Percentiles rank a stretch among this genome's conserved stretches.
Evolutionary conservation across 2,113 vertebrate species (phyloP).

Genomic region (Sorex fumeus): DNA sequence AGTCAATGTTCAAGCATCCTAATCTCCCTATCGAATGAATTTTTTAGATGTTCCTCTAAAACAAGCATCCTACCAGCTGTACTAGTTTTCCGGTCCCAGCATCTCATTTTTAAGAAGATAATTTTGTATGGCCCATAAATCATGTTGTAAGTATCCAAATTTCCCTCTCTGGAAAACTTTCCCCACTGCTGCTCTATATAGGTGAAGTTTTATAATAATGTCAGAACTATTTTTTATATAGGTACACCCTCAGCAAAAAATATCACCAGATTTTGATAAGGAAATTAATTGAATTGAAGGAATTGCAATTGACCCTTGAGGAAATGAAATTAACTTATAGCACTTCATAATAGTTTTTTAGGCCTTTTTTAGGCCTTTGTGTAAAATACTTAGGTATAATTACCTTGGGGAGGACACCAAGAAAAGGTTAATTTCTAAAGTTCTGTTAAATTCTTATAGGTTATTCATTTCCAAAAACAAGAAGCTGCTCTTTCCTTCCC

Average conservation of each 20-base stretch:
- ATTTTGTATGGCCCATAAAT: too few relatives aligned
- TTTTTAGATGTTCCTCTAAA: too few relatives aligned
- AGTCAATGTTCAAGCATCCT: too few relatives aligned
- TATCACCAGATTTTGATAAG: neutral
- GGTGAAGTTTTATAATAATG: too few relatives aligned
- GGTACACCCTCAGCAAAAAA: neutral
- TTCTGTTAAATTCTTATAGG: neutral
- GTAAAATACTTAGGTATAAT: conserved; percentile 22
- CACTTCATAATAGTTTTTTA: neutral
- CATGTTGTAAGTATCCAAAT: too few relatives aligned
- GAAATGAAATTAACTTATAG: neutral
- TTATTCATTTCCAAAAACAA: neutral
- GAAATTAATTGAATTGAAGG: neutral
- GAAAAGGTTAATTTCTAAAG: neutral
- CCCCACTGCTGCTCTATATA: too few relatives aligned
- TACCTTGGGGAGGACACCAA: neutral
- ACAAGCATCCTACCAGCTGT: too few relatives aligned
- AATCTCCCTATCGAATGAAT: too few relatives aligned
- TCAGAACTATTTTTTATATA: too few relatives aligned
- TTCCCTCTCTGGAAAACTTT: neutral
- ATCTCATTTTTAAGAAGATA: too few relatives aligned
- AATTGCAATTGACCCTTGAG: neutral
- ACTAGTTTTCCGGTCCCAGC: too few relatives aligned
- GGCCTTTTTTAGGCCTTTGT: neutral
- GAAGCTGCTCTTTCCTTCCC: neutral